Percentiles rank a stretch among this genome's conserved stretches.
phyloP scores from a whole-genome alignment of 1,140 invertebrate species.

The Heliothis subflexa region DNA sequence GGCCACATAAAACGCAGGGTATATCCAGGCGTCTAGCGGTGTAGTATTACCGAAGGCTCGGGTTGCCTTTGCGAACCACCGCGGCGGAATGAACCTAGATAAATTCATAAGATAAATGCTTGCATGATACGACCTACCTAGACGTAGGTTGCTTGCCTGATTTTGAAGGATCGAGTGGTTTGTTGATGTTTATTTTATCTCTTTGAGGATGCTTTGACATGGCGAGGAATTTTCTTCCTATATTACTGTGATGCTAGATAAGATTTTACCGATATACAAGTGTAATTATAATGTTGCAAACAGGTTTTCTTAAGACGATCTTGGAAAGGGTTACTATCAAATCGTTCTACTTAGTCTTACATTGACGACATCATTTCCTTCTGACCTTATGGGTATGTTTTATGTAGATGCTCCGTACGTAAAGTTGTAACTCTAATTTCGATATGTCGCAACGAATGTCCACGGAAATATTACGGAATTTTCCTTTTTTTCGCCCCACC shows the following conservation, averaged over 20 bases:
- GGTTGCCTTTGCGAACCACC: conserved; percentile 80
- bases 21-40: conserved; percentile 72
- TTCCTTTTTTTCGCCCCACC: conserved; percentile 59
- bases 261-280: not conserved
- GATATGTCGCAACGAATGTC: conserved; percentile 19
- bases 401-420: not conserved
- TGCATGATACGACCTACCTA: conserved; percentile 36
- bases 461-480: conserved; percentile 72
- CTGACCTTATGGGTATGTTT: not conserved
- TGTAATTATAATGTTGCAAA: not conserved
- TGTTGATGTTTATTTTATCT: conserved; percentile 30
- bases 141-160: not conserved
- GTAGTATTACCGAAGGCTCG: conserved; percentile 76
- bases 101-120: conserved; percentile 34
- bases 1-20: conserved; percentile 67
- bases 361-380: no score
- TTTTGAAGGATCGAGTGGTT: conserved; percentile 37
- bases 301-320: not conserved
- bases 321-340: not conserved
- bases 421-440: not conserved
- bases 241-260: not conserved
- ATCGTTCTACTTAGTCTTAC: not conserved
- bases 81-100: conserved; percentile 66
- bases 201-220: conserved; percentile 6
- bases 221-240: not conserved